These are phyloP conservation scores for Argynnis bischoffii DNA, from an alignment of 2,888 invertebrate species.

Conservation along the genomic window DNA sequence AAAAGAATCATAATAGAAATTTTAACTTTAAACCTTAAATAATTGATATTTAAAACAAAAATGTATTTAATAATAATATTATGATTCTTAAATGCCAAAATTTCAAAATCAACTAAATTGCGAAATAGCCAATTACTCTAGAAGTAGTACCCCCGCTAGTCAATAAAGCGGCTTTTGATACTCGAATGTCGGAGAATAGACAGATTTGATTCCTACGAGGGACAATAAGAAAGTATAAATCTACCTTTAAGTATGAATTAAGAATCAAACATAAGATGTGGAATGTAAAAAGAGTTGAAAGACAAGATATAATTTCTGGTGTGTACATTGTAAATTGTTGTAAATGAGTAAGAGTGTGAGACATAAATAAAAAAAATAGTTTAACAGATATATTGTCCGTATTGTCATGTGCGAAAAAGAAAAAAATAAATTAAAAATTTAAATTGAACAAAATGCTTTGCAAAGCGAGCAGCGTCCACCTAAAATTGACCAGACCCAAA, in stretches of 20 bases:
- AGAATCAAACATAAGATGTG: not conserved
- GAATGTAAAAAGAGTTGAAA: conserved; percentile 10
- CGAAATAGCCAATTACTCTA: conserved; percentile 21
- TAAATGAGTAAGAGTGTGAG: conserved; percentile 16
- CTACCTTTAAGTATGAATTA: conserved; percentile 4
- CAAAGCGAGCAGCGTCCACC: conserved; percentile 81
- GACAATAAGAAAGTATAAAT: conserved; percentile 11
- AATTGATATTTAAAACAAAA: no score
- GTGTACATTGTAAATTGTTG: conserved; percentile 13
- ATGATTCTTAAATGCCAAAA: conserved; percentile 18
- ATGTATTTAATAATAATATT: conserved; percentile 1
- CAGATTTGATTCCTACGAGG: conserved; percentile 11
- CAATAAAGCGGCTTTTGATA: conserved; percentile 68
- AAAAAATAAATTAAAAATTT: conserved; percentile 47
- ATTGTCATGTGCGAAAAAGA: conserved; percentile 37
- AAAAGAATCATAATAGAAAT: conserved; percentile 15
- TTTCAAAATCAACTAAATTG: conserved; percentile 23
- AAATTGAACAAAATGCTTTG: conserved; percentile 74
- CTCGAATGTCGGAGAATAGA: conserved; percentile 35
- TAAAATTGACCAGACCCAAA: conserved; percentile 77
- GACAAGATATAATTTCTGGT: conserved; percentile 4
- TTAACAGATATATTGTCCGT: conserved; percentile 53
- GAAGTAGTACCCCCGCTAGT: conserved; percentile 56
- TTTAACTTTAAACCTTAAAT: not conserved
- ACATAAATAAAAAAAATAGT: conserved; percentile 36